Conservation (phyloP, 1,140 invertebrate species). For the Drosophila kurseongensis region DNA sequence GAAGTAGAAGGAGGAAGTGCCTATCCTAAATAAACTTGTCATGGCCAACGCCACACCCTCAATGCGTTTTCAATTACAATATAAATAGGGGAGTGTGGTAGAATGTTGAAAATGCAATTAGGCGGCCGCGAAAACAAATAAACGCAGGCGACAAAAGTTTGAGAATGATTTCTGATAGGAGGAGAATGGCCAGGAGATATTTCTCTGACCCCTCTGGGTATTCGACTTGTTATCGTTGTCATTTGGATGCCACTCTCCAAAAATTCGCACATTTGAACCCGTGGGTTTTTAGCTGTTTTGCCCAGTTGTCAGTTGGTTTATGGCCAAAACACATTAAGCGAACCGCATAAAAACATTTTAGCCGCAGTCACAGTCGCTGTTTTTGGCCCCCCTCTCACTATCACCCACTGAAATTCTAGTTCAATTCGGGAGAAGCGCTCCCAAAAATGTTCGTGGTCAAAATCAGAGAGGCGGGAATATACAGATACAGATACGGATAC, state of each 20-base stretch:
- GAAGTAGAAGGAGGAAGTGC: conserved; percentile 18
- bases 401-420: conserved; percentile 33
- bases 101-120: conserved; percentile 72
- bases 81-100: conserved; percentile 31
- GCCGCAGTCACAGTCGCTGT: conserved; percentile 46
- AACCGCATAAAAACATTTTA: conserved; percentile 82
- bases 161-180: conserved; percentile 24
- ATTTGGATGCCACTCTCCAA: conserved; percentile 22
- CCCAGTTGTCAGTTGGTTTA: conserved; percentile 70
- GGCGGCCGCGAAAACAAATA: conserved; percentile 66
- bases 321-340: conserved; percentile 82
- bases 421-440: conserved; percentile 42
- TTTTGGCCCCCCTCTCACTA: conserved; percentile 1
- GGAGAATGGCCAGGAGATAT: conserved; percentile 5
- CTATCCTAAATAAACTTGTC: conserved; percentile 46
- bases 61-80: conserved; percentile 44
- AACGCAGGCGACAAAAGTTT: conserved; percentile 43
- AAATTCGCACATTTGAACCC: conserved; percentile 24
- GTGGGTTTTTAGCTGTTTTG: conserved; percentile 50
- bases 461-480: conserved; percentile 26
- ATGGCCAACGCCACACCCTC: conserved; percentile 17
- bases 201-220: neutral
- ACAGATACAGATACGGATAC: conserved; percentile 27
- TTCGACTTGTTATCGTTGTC: conserved; percentile 41
- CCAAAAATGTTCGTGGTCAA: conserved; percentile 54